Base-by-base conservation (phyloP, 2,113 vertebrate genomes). In the Siphamia tubifer region DNA sequence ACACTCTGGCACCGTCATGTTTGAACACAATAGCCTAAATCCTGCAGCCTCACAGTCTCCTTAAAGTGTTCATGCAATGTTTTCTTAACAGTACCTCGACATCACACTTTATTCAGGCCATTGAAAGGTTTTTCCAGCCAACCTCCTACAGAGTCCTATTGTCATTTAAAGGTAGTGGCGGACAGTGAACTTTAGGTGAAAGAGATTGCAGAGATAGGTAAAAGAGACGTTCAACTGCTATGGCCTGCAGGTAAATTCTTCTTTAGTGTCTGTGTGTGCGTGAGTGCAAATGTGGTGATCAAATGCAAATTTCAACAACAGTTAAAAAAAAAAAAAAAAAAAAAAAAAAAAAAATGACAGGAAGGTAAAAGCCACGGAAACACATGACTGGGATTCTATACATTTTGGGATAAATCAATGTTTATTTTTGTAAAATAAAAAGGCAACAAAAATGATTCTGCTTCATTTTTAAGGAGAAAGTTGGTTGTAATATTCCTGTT, bases 31-130 rank as follows among this genome's bases (percentile, higher is more conserved):
- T 36, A 30, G 47, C 36, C 11, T 13, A 31, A 75, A 65, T 74
- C 80, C 71, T 55, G 71, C 71, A 76, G 70, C 64, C 83, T 84
- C 61, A 70, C 30, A 23, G 86, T 76, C 81, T 73, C 76, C 76
- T 64, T 69, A 62, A 73, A 68, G 78, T 68, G 63, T 78, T 67
- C 71, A 87, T 86, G 77, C 87, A 82, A 68, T 87, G 83, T 88
- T 88, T 84, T 82, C 53, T 68, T 82, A 81, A 77, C 69, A 81
- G 69, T 45, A 55, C 67, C 65, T 42, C 1, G 24, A 77, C 71
- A 84, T 80, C 79, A 66, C 55, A 78, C 81, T 77, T 51, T 23
- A 73, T 80, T 84, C 72, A 78, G 36, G 16, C 36, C 2, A 66
- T 30, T 84, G 73, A 77, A 65, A 60, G 65, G 48, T 64, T 12